These are phyloP conservation scores for Drepana falcataria DNA, from an alignment of 2,888 invertebrate genomes.

Conservation along the genomic window DNA sequence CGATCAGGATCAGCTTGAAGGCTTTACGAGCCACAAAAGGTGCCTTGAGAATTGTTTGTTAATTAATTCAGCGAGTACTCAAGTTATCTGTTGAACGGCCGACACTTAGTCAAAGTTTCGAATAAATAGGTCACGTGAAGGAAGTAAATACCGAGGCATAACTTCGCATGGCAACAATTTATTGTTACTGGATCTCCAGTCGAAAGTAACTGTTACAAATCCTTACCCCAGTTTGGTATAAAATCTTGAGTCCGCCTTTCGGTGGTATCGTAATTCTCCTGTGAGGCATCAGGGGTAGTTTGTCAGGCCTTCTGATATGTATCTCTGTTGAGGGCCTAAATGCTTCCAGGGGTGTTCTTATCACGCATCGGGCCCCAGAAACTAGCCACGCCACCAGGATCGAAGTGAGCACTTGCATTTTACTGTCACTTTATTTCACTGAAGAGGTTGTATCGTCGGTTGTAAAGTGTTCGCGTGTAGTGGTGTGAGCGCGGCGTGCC, in stretches of 20 bases:
- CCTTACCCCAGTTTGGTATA: conserved; percentile 84
- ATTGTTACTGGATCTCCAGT: not conserved
- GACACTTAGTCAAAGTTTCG: not conserved
- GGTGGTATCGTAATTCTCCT: conserved; percentile 72
- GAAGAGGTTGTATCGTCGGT: conserved; percentile 32
- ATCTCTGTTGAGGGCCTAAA: conserved; percentile 71
- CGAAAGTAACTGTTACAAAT: not conserved
- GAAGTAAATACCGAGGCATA: not conserved
- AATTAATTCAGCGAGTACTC: not conserved
- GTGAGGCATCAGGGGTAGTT: conserved; percentile 61
- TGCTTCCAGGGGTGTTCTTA: conserved; percentile 78
- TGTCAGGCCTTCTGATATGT: conserved; percentile 70
- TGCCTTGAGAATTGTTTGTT: not conserved
- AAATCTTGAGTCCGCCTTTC: conserved; percentile 78
- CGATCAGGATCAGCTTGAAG: conserved; percentile 3
- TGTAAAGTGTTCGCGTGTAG: conserved; percentile 24
- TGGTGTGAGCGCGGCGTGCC: conserved; percentile 44
- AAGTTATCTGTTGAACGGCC: not conserved
- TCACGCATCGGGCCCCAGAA: conserved; percentile 57
- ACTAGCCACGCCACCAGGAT: conserved; percentile 58
- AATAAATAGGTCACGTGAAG: not conserved
- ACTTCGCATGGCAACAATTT: not conserved
- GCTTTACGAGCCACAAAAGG: conserved; percentile 1
- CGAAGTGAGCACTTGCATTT: conserved; percentile 65
- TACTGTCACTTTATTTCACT: conserved; percentile 21